These are phyloP conservation scores for Macropis europaea DNA, from an alignment of 2,888 invertebrate genomes.

Conservation along the genomic window DNA sequence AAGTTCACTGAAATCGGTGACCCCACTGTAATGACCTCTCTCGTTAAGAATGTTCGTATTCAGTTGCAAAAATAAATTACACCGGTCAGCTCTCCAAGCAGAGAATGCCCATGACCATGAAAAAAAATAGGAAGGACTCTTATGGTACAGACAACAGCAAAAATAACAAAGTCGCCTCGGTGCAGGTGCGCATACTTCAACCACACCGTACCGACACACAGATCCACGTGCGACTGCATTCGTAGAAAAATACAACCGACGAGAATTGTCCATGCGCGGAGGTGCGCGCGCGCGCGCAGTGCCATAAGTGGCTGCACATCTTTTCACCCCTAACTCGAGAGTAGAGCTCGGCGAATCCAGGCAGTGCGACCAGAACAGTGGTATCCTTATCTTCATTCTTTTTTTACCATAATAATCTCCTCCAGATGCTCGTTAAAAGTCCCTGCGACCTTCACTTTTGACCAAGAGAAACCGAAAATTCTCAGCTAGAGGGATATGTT, in stretches of 20 bases:
- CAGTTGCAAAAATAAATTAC: too few relatives aligned
- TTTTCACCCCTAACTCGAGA: constrained; percentile 10
- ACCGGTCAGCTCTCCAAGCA: too few relatives aligned
- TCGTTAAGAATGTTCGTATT: too few relatives aligned
- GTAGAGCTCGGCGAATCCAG: constrained; percentile 30
- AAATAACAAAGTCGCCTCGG: background rate
- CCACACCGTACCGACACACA: constrained; percentile 11
- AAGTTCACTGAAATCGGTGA: too few relatives aligned
- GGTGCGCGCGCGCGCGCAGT: constrained; percentile 21
- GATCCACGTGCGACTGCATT: constrained; percentile 29
- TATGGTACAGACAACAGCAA: too few relatives aligned
- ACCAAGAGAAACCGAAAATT: too few relatives aligned
- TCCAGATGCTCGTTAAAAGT: background rate
- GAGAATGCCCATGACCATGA: too few relatives aligned
- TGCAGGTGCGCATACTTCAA: background rate
- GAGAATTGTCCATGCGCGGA: constrained; percentile 38
- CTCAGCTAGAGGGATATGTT: too few relatives aligned
- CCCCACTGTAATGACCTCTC: too few relatives aligned
- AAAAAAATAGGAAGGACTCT: too few relatives aligned
- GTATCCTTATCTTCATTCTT: constrained; percentile 33
- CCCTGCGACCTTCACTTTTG: too few relatives aligned
- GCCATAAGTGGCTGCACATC: constrained; percentile 1
- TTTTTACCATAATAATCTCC: constrained; percentile 9
- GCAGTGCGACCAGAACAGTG: constrained; percentile 39
- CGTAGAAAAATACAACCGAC: constrained; percentile 26